Percentiles rank a stretch among this genome's conserved stretches.
Evolutionary conservation across 2,888 invertebrate genomes (phyloP).

Genomic region (Rotaria macrura): DNA sequence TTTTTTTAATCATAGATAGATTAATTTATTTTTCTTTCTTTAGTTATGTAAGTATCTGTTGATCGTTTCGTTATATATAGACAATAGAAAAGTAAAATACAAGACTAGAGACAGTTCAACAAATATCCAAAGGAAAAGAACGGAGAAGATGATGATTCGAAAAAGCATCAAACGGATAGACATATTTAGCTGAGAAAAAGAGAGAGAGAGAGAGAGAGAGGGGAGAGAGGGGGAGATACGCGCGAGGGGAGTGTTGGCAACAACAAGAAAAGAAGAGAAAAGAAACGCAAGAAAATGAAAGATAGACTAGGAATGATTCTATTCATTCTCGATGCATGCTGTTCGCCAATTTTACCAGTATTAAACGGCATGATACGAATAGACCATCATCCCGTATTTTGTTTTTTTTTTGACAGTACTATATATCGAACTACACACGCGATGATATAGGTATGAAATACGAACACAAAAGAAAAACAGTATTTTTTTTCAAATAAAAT

Average conservation of each 20-base stretch:
- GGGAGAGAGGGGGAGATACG: background rate
- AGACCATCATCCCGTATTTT: background rate
- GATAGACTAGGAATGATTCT: background rate
- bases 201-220: background rate
- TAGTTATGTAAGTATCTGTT: background rate
- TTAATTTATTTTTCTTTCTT: background rate
- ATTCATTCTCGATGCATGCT: background rate
- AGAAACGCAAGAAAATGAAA: slow-evolving; percentile 7
- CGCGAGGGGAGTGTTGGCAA: background rate
- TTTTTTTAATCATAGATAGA: background rate
- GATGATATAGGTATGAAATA: background rate
- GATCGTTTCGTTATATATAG: background rate
- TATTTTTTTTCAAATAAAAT: background rate
- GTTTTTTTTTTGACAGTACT: background rate
- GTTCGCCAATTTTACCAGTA: background rate
- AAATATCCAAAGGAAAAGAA: background rate
- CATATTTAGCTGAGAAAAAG: background rate
- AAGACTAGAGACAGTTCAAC: background rate
- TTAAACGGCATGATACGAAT: background rate
- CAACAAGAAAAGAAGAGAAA: background rate
- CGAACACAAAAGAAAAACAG: background rate
- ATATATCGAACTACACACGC: background rate
- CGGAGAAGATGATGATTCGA: background rate
- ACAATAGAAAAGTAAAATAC: background rate
- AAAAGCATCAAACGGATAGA: background rate